A percentile compares a stretch with the other conserved stretches of the same genome.
phyloP scores from a whole-genome alignment of 2,888 invertebrate genomes.

The Agrochola macilenta region DNA sequence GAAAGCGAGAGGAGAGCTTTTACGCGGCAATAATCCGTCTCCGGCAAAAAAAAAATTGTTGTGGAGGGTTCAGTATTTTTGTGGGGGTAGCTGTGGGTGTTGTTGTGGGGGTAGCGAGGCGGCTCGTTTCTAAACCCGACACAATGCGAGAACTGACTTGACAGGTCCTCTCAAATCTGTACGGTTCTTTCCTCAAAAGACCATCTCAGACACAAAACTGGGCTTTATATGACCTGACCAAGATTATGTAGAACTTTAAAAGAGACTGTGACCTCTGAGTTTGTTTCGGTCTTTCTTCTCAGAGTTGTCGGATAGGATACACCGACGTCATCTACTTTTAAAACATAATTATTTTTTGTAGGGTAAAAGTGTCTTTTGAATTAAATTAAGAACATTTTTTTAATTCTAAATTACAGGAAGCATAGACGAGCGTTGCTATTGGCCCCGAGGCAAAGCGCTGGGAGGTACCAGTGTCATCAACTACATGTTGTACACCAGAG shows the following conservation, averaged over 20 bases:
- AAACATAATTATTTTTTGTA: background rate
- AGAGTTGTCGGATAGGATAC: background rate
- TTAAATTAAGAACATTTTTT: background rate
- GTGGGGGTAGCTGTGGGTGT: too few species aligned
- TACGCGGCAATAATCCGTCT: too few species aligned
- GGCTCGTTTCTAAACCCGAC: too few species aligned
- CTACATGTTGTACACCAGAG: conserved; percentile 96
- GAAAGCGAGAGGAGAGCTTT: too few species aligned
- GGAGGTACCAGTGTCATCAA: conserved; percentile 96
- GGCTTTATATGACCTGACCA: too few species aligned
- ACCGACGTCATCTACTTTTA: background rate
- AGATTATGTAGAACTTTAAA: background rate
- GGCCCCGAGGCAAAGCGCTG: conserved; percentile 94
- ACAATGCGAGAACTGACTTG: background rate
- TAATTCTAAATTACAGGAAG: conserved; percentile 75
- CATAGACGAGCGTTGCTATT: conserved; percentile 90
- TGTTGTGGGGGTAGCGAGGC: too few species aligned
- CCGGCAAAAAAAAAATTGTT: too few species aligned
- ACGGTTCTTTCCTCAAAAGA: background rate
- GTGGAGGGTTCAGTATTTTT: too few species aligned
- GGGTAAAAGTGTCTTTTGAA: background rate
- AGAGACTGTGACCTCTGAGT: background rate
- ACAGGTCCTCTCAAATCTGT: background rate
- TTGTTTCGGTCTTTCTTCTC: background rate
- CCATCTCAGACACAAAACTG: too few species aligned